Percentiles rank a stretch among this genome's conserved stretches.
Conservation (phyloP, 2,113 vertebrate genomes). For the Chlamydotis undulata region DNA sequence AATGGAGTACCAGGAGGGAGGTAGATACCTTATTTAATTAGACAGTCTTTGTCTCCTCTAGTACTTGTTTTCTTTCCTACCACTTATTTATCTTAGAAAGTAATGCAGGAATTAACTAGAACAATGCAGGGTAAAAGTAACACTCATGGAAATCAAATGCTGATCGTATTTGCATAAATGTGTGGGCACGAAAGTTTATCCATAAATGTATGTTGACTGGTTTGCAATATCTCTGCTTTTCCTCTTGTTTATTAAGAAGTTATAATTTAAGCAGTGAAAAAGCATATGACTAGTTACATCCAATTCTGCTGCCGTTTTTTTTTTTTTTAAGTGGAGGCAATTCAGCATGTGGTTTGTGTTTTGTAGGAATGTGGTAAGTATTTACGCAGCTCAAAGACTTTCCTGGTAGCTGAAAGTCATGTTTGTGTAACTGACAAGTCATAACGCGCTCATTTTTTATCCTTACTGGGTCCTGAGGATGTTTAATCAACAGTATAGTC, state of each 20-base stretch:
- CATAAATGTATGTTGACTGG: neutral
- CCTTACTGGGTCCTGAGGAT: constrained; percentile 3
- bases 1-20: neutral
- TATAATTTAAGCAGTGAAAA: neutral
- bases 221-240: neutral
- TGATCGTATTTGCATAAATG: neutral
- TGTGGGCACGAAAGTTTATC: neutral
- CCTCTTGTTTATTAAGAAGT: neutral
- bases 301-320: neutral
- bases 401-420: constrained; percentile 4
- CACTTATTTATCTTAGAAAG: neutral
- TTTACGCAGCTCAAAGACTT: constrained; percentile 1
- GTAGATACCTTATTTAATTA: neutral
- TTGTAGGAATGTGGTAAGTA: neutral
- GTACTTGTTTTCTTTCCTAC: constrained; percentile 1
- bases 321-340: neutral
- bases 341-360: constrained; percentile 13
- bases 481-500: constrained; percentile 27
- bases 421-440: constrained; percentile 14
- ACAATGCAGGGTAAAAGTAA: neutral
- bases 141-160: neutral
- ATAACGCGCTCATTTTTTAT: neutral
- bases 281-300: neutral
- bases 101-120: neutral
- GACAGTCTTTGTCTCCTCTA: neutral